phyloP scores from a whole-genome alignment of 2,888 invertebrate genomes.

The Rhyacophila evoluta region DNA sequence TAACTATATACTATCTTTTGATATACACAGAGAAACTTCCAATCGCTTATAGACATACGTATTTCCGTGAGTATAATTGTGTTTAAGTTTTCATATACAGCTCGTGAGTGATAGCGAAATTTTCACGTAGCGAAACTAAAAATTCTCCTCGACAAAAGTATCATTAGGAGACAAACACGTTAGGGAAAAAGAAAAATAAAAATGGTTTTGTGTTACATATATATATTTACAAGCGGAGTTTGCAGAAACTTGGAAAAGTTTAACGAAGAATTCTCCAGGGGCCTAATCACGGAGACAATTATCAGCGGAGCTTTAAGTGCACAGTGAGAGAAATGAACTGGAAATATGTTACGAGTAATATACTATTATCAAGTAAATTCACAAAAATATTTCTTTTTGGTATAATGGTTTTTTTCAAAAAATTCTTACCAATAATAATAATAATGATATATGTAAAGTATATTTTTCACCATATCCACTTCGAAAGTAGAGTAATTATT shows the following conservation, averaged over 20 bases:
- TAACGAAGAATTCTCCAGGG: slow-evolving; percentile 5
- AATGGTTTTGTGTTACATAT: neutral
- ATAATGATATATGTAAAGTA: too few species aligned
- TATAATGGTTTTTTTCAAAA: too few species aligned
- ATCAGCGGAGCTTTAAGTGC: neutral
- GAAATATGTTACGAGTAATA: neutral
- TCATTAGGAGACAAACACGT: slow-evolving; percentile 10
- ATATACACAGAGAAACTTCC: too few species aligned
- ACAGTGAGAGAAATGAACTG: neutral
- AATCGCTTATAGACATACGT: too few species aligned
- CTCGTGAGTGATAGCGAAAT: neutral
- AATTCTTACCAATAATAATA: too few species aligned
- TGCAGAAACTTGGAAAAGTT: neutral
- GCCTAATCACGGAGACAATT: slow-evolving; percentile 1
- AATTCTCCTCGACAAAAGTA: neutral
- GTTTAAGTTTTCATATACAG: neutral
- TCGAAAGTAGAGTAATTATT: too few species aligned
- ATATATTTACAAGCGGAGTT: neutral
- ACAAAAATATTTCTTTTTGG: too few species aligned
- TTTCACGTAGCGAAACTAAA: neutral
- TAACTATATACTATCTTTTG: too few species aligned
- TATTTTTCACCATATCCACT: too few species aligned
- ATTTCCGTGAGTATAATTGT: neutral
- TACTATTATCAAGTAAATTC: too few species aligned
- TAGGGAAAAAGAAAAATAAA: neutral